Evolutionary conservation across 2,888 invertebrate genomes (phyloP), one percentile per base, ranked within the genome.

Genomic region (Tuberolachnus salignus): DNA sequence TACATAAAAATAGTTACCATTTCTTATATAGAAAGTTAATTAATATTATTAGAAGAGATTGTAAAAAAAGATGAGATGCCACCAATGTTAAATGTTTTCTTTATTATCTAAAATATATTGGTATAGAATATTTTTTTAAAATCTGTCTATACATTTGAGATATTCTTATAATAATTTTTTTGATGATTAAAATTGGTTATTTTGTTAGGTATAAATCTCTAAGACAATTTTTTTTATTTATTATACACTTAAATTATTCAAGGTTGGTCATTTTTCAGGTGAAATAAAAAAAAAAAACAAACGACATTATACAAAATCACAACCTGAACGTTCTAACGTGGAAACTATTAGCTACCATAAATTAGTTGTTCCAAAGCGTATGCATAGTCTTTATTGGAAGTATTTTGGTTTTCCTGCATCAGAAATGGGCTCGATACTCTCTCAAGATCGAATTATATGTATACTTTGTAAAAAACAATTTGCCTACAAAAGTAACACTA

Each of bases 381-480:
- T 87, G 87, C 83, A 87, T 51, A 87, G 87, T 80, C 86, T 87
- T 70, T 88, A 88, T 81, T 88, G 87, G 87, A 87, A 87, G 82
- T 87, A 86, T 82, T 88, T 87, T 83, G 87, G 87, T 13, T 88
- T 88, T 83, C 87, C 87, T 51, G 87, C 87, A 0, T 85, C 85
- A 8, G 87, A 86, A n/a, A 85, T 86, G 1, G 86, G 86, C 3
- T 80, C 80, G 61, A 83, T 84, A 44, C 72, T 83, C 1, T 83
- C 83, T 1, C 83, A 86, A 84, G 84, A 86, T 0, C 87, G 87
- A 83, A 87, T 87, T 21, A 86, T 88, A 55, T 87, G 87, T 80
- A 85, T 87, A 57, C 80, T 88, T 1, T 88, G 87, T 81, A 87
- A 87, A 82, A 86, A 86, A 4, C 87, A 87, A 81, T 87, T 88